Evolutionary conservation across 2,888 invertebrate genomes (phyloP).

Genomic region (Oscheius sp.): DNA sequence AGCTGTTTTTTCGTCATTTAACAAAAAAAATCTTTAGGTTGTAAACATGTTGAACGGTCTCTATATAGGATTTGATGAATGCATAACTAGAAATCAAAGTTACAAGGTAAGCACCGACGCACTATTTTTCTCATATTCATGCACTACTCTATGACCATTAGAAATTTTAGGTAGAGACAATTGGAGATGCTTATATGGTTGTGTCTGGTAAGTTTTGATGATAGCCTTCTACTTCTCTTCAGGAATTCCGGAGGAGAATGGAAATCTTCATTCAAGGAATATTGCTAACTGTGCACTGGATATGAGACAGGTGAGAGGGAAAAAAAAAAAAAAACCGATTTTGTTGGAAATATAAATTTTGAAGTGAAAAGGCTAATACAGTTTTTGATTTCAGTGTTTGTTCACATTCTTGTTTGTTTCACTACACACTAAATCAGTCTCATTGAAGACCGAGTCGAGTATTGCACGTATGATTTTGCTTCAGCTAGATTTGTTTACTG

Average conservation of each 20-base stretch:
- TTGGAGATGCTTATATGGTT: constrained; percentile 69
- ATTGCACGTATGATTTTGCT: neutral
- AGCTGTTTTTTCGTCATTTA: too few relatives aligned
- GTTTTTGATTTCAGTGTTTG: too few relatives aligned
- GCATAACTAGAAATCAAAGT: constrained; percentile 56
- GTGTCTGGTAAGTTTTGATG: constrained; percentile 39
- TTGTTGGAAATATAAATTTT: neutral
- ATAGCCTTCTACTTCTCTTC: neutral
- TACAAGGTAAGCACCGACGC: constrained; percentile 55
- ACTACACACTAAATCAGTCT: too few relatives aligned
- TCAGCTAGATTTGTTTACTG: neutral
- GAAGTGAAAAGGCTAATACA: too few relatives aligned
- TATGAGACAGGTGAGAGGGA: constrained; percentile 51
- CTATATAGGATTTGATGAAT: constrained; percentile 67
- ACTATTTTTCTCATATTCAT: too few relatives aligned
- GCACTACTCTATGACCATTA: too few relatives aligned
- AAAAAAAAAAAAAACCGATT: neutral
- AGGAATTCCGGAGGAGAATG: constrained; percentile 68
- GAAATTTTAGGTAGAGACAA: constrained; percentile 60
- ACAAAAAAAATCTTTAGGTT: constrained; percentile 37
- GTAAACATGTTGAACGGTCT: constrained; percentile 67
- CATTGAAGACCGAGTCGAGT: neutral
- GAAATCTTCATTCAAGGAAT: constrained; percentile 56
- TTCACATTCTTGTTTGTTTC: neutral
- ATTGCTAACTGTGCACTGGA: constrained; percentile 64